Conservation (phyloP, 1,140 invertebrate species). For the Ylistrum balloti region DNA sequence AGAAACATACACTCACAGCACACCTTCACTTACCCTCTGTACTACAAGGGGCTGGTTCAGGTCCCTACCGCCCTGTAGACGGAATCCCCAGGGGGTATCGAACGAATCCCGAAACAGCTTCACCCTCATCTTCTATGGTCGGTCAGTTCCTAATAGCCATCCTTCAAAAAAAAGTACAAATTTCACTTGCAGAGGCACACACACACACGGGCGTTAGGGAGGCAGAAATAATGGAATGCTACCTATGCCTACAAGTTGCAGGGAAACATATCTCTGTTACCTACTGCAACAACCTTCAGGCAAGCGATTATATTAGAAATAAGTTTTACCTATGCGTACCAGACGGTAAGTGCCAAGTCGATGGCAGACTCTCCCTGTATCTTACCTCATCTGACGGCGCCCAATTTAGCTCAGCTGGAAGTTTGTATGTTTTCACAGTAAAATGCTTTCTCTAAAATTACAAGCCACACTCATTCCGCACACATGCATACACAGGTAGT, state of each 20-base stretch:
- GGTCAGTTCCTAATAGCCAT: constrained; percentile 65
- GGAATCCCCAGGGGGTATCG: constrained; percentile 93
- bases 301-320: not conserved
- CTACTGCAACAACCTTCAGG: not conserved
- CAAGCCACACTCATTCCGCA: not conserved
- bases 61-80: constrained; percentile 94
- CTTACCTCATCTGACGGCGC: not conserved
- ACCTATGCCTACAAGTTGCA: constrained; percentile 52
- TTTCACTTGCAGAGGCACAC: constrained; percentile 57
- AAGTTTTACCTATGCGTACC: constrained; percentile 27
- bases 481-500: constrained; percentile 17
- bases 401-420: constrained; percentile 7
- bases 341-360: not conserved
- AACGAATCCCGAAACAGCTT: constrained; percentile 88
- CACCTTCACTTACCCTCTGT: constrained; percentile 89
- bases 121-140: constrained; percentile 65
- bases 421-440: constrained; percentile 8
- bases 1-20: not conserved
- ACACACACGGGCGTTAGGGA: not conserved
- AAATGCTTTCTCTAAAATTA: constrained; percentile 26
- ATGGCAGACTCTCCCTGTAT: not conserved
- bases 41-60: constrained; percentile 93
- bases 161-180: constrained; percentile 53
- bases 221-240: constrained; percentile 45
- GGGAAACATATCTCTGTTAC: constrained; percentile 41